Base-by-base conservation (phyloP, 2,113 vertebrate species). In the Morone chrysops region DNA sequence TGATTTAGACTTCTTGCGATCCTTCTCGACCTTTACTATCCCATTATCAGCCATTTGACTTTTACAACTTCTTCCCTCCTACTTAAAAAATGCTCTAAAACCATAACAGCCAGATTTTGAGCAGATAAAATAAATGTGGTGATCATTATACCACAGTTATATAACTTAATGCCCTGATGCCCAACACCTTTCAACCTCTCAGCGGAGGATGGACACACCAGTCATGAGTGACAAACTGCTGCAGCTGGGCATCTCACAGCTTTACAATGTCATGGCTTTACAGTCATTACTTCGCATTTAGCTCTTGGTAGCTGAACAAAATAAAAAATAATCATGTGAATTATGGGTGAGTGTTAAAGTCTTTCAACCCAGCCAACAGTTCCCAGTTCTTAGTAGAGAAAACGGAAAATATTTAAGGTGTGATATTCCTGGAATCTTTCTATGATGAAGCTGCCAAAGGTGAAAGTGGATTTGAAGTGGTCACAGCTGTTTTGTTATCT, bases 1-100 rank as follows among this genome's bases (percentile, higher is more conserved):
- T 71, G 61, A 85, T 68, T 81, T 80, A 78, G 36, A 60, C 40
- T 5, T 47, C 60, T 36, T 78, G 65, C 67, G 78, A 78, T 84
- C 68, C 57, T 70, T 74, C 3, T 40, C 0, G 89, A 84, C 76
- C 20, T 89, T 89, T 87, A 85, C 81, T 36, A 67, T 70, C 60
- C 82, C 43, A 75, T 83, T 82, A 80, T 88, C 75, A 65, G 53
- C 60, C 68, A 68, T 78, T 66, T 68, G 7, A 79, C 70, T 78
- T 84, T 87, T 78, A 80, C 56, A 84, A 54, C 75, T 54, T 74
- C 57, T 82, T 69, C 18, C 57, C 13, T 45, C 50, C 62, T n/a
- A 40, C 40, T 78, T 41, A 14, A 59, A 59, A 16, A 70, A 54
- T 43, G 54, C 68, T 62, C 31, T 70, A 48, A 75, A 90, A 69